phyloP scores from a whole-genome alignment of 2,113 vertebrate species.

The Uropsilus gracilis region DNA sequence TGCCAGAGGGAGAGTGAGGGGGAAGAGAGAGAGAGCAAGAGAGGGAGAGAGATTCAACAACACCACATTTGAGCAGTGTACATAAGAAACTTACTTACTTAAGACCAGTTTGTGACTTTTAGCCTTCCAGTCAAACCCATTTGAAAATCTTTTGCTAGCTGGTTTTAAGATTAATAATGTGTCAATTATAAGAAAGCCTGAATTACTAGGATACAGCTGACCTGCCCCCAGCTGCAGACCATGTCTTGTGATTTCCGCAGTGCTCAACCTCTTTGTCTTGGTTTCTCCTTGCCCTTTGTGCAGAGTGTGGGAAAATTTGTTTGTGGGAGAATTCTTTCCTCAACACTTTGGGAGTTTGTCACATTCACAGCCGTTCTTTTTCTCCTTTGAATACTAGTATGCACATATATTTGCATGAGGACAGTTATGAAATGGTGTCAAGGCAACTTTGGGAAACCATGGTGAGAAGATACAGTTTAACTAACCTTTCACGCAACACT shows the following conservation, averaged over 20 bases:
- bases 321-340: neutral
- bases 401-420: neutral
- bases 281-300: neutral
- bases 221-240: neutral
- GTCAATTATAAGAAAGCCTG: neutral
- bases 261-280: neutral
- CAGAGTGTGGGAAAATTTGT: conserved; percentile 19
- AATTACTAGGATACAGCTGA: neutral
- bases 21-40: neutral
- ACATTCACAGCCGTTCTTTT: fast-evolving
- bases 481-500: neutral
- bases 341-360: neutral
- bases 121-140: neutral
- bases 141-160: neutral
- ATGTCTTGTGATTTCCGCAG: conserved; percentile 21
- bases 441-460: neutral
- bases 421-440: neutral
- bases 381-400: neutral
- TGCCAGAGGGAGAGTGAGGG: neutral
- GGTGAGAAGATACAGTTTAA: neutral
- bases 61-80: neutral
- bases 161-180: too few species aligned
- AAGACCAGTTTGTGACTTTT: neutral
- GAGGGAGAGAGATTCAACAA: neutral
- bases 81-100: neutral